Percentiles rank a stretch among this genome's conserved stretches.
Evolutionary conservation across 2,113 vertebrate species (phyloP).

Genomic region (Nesogale talazaci): DNA sequence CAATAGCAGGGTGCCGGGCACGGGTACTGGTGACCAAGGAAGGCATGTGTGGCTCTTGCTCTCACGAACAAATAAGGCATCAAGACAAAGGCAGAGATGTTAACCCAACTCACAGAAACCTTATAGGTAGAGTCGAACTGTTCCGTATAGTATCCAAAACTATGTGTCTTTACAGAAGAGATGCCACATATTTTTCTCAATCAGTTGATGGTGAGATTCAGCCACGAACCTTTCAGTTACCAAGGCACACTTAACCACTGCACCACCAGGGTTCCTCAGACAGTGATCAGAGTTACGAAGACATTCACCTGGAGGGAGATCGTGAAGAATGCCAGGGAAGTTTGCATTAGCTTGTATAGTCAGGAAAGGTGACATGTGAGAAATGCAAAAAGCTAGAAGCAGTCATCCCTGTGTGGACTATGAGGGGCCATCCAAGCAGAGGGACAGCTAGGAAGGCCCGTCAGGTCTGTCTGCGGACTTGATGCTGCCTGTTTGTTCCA

Average conservation of each 20-base stretch:
- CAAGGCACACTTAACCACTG: neutral
- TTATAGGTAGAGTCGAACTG: neutral
- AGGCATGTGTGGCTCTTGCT: neutral
- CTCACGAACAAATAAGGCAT: neutral
- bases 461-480: neutral
- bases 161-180: neutral
- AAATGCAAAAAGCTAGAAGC: neutral
- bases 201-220: neutral
- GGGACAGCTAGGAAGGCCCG: neutral
- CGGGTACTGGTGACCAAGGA: neutral
- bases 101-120: neutral
- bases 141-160: neutral
- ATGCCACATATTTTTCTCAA: neutral
- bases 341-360: neutral
- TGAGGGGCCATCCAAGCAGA: accelerated
- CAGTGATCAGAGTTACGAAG: neutral
- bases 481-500: neutral
- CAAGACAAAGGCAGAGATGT: neutral
- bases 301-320: accelerated
- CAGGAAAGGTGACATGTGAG: neutral
- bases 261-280: neutral
- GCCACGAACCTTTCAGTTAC: neutral
- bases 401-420: neutral
- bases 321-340: neutral
- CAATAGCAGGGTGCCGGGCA: neutral